A percentile compares a stretch with the other conserved stretches of the same genome.
Conservation (phyloP, 2,113 vertebrate species). For the Nothoprocta pentlandii region DNA sequence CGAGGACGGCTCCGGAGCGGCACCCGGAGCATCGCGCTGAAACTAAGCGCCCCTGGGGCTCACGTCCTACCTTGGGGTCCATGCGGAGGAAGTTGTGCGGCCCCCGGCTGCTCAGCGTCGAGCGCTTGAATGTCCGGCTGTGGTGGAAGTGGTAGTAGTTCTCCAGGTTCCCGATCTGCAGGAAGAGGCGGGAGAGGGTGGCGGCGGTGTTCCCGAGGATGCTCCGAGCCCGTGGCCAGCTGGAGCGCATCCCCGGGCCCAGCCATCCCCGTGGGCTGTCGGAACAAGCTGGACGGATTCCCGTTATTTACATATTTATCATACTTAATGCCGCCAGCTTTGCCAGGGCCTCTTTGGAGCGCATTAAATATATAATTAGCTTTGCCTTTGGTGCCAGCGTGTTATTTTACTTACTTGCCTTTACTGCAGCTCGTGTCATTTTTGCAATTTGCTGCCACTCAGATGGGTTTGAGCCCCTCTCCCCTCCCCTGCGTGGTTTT, state of each 20-base stretch:
- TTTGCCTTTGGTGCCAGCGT: constrained; percentile 32
- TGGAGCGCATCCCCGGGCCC: too few species aligned
- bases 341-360: background rate
- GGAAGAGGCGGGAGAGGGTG: background rate
- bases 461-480: background rate
- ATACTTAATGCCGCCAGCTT: background rate
- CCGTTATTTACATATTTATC: constrained; percentile 30
- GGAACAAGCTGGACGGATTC: background rate
- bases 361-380: constrained; percentile 54
- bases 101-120: constrained; percentile 81
- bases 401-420: constrained; percentile 27
- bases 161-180: constrained; percentile 90
- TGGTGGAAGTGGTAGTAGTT: constrained; percentile 94
- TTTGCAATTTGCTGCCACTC: constrained; percentile 29
- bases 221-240: too few species aligned
- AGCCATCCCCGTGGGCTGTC: background rate
- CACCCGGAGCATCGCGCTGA: too few species aligned
- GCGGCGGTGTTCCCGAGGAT: too few species aligned
- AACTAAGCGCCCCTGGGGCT: background rate
- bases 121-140: constrained; percentile 89
- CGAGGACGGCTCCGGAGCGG: too few species aligned
- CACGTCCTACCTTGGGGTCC: constrained; percentile 87
- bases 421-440: constrained; percentile 14
- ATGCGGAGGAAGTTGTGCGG: constrained; percentile 90
- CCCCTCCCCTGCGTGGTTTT: background rate